These are phyloP conservation scores for Drosophila pachea DNA, from an alignment of 1,140 invertebrate species.

Conservation along the genomic window DNA sequence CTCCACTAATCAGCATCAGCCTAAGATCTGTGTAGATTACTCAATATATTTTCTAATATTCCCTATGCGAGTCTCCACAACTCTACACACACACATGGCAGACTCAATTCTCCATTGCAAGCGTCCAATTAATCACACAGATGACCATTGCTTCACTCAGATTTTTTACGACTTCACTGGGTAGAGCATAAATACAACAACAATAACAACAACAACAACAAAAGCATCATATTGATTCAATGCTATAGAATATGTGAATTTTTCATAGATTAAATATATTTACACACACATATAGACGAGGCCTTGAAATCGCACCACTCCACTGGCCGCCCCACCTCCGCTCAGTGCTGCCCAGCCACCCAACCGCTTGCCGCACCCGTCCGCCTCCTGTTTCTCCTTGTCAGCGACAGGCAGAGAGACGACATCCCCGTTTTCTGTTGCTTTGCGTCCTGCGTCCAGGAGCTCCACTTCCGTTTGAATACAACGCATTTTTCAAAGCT, in stretches of 20 bases:
- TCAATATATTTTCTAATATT: too few species aligned
- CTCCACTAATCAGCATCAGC: not conserved
- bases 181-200: not conserved
- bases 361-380: not conserved
- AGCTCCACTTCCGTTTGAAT: slow-evolving; percentile 60
- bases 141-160: slow-evolving; percentile 17
- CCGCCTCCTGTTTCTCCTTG: not conserved
- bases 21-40: not conserved
- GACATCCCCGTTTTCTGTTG: slow-evolving; percentile 1
- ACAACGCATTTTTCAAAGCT: slow-evolving; percentile 71
- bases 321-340: not conserved
- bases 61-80: not conserved
- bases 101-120: not conserved
- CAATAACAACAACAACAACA: not conserved
- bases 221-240: slow-evolving; percentile 42
- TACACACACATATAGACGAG: slow-evolving; percentile 34
- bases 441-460: slow-evolving; percentile 39
- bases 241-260: slow-evolving; percentile 57
- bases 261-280: slow-evolving; percentile 49
- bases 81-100: not conserved
- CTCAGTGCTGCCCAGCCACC: not conserved
- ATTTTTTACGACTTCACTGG: slow-evolving; percentile 20
- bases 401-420: slow-evolving; percentile 15
- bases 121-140: slow-evolving; percentile 20
- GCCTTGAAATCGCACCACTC: slow-evolving; percentile 31